Percentiles rank a stretch among this genome's conserved stretches.
Conservation (phyloP, 2,113 vertebrate species). For the Oreotrochilus melanogaster region DNA sequence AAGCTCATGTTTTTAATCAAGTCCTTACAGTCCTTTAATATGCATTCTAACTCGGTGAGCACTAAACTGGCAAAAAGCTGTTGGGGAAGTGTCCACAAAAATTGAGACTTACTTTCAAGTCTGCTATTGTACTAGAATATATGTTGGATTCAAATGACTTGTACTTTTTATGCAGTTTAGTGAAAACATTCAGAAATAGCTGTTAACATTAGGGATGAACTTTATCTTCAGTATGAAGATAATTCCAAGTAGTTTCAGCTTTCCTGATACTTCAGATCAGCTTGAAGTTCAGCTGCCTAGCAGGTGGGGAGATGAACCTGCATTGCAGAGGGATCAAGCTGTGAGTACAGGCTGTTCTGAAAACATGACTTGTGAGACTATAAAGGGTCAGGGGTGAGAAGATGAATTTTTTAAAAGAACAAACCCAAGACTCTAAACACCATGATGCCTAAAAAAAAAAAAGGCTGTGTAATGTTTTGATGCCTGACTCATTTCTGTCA, state of each 20-base stretch:
- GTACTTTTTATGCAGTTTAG: neutral
- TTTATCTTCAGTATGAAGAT: neutral
- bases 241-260: neutral
- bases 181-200: neutral
- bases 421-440: neutral
- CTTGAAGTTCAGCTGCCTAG: neutral
- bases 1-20: neutral
- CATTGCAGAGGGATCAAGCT: neutral
- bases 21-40: neutral
- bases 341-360: neutral
- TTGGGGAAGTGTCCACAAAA: neutral
- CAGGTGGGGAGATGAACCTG: neutral
- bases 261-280: neutral
- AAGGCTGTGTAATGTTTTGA: neutral
- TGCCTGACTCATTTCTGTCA: neutral
- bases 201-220: neutral
- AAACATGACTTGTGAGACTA: fast-evolving
- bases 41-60: neutral
- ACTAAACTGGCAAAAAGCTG: neutral
- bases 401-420: neutral
- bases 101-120: neutral
- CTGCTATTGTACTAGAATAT: neutral
- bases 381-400: neutral
- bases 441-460: neutral
- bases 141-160: neutral